These are phyloP conservation scores for Puffinus mauretanicus DNA, from an alignment of 2,113 vertebrate genomes.

Conservation along the genomic window DNA sequence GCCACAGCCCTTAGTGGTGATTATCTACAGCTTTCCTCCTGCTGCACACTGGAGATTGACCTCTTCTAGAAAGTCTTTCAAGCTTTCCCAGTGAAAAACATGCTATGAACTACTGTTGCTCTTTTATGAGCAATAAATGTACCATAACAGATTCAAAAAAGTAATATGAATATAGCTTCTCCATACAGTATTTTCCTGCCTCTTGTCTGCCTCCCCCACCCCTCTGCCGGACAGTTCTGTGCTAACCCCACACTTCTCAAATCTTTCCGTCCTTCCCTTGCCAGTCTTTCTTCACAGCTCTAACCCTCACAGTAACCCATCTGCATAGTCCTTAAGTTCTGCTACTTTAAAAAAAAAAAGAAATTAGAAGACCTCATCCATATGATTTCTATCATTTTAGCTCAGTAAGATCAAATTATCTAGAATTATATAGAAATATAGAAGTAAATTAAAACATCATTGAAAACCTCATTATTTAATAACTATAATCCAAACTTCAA, in stretches of 20 bases:
- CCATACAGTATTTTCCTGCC: background rate
- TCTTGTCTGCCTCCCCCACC: background rate
- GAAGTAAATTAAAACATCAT: background rate
- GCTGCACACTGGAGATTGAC: background rate
- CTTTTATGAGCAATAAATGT: background rate
- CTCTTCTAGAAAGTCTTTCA: background rate
- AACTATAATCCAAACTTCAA: conserved; percentile 1
- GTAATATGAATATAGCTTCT: background rate
- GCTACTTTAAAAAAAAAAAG: background rate
- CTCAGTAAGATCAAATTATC: background rate
- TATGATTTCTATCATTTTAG: background rate
- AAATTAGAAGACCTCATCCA: background rate
- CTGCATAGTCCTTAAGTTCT: background rate
- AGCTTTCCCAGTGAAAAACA: background rate
- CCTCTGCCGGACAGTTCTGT: background rate
- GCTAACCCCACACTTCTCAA: background rate
- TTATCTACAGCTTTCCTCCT: background rate
- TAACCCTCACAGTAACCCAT: background rate
- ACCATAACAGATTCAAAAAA: background rate
- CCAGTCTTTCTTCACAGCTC: background rate
- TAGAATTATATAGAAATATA: background rate
- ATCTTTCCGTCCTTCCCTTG: background rate
- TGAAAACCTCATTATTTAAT: conserved; percentile 27
- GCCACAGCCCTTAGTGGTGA: background rate
- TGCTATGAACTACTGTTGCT: background rate